A percentile compares a stretch with the other conserved stretches of the same genome.
phyloP scores from a whole-genome alignment of 1,140 invertebrate species.

The Heliconius eleuchia region DNA sequence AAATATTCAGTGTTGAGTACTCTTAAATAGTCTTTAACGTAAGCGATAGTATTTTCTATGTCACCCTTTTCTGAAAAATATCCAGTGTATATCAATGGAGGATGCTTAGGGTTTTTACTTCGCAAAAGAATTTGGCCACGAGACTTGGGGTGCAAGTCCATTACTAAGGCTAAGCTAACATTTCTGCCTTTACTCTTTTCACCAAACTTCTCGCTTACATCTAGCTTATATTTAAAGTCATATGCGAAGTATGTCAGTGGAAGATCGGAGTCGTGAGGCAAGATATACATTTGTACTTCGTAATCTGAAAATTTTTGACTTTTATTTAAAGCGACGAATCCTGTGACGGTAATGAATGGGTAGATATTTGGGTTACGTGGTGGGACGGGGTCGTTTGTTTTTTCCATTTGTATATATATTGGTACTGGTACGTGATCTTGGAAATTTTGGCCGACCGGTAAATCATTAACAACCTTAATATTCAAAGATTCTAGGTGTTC shows the following conservation, averaged over 20 bases:
- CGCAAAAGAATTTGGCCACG: background rate
- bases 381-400: background rate
- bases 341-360: background rate
- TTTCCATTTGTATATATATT: background rate
- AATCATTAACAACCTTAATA: background rate
- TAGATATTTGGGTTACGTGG: background rate
- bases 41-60: background rate
- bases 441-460: conserved; percentile 1
- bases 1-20: background rate
- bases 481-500: background rate
- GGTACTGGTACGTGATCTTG: background rate
- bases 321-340: background rate
- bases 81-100: background rate
- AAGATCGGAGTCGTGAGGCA: background rate
- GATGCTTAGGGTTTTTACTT: background rate
- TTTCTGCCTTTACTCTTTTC: background rate
- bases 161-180: background rate
- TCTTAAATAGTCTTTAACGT: conserved; percentile 6
- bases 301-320: background rate
- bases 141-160: background rate
- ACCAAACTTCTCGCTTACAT: background rate
- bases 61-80: background rate
- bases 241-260: background rate
- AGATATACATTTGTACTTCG: background rate
- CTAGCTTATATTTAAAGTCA: background rate